Base-by-base conservation (phyloP, 1,140 invertebrate species). In the Anastrepha obliqua region DNA sequence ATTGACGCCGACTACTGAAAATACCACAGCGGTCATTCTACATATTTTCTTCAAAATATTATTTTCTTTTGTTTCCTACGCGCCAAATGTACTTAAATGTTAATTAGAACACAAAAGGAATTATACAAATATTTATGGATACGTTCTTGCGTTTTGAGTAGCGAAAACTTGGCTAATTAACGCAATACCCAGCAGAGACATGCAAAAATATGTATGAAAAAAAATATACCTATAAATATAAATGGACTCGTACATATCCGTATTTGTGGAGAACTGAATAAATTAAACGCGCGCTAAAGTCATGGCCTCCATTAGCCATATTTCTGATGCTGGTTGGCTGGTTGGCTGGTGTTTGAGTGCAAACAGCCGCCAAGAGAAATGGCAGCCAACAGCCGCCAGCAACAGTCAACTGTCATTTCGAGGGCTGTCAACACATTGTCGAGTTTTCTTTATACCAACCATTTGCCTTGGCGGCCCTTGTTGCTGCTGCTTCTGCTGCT, bases 381-480 rank as follows among this genome's bases (percentile, higher is more conserved):
- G 51, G 74, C 74, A 81, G 15, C 74, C 74, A 81, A 81, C 74
- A 81, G 74, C 74, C 20, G 74, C 74, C 47, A 55, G 47, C 44
- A 55, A 55, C 74, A 51, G 74, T 81, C 74, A 81, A 55, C 74
- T 81, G 74, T 81, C 74, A 81, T 81, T 81, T 51, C 17, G n/a
- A 81, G 47, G 74, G 74, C 51, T 81, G 74, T 81, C 74, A 81
- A 81, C 74, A 81, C 74, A 81, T 81, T 81, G 74, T 81, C 74
- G 74, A 20, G 51, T 81, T 81, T 81, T 44, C 44, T 81, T 81
- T 81, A 81, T 55, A 47, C 47, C 74, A 55, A 3, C 74, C 74
- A 81, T 81, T 74, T 42, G 39, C 9, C 67, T 74, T 47, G 67
- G 67, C 67, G 11, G 67, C 13, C 7, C 6, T 5, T 9, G 13